These are phyloP conservation scores for Aselliscus stoliczkanus DNA, from an alignment of 2,797 vertebrate genomes.

Conservation along the genomic window DNA sequence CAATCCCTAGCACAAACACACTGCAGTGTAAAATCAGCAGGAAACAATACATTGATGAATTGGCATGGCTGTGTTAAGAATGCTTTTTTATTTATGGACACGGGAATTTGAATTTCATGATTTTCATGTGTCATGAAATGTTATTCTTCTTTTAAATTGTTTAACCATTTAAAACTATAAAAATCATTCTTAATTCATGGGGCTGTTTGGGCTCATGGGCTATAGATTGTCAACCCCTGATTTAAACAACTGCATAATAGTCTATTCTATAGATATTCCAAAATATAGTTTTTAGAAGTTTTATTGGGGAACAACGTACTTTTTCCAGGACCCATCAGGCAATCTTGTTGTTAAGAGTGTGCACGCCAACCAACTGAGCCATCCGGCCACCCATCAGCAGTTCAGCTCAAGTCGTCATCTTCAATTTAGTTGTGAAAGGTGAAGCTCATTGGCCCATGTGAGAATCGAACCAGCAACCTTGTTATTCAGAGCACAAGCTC, in stretches of 20 bases:
- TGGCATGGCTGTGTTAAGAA: not conserved
- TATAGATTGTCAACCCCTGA: not conserved
- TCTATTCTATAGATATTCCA: not conserved
- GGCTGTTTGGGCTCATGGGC: not conserved
- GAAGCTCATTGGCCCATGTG: no score
- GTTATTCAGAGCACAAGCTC: no score
- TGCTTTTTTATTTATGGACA: not conserved
- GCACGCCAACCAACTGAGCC: no score
- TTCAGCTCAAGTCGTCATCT: no score
- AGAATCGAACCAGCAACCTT: no score
- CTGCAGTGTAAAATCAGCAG: not conserved
- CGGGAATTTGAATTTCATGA: not conserved
- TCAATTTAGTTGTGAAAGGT: no score
- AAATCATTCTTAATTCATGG: not conserved
- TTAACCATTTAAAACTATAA: constrained; percentile 4
- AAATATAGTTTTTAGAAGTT: not conserved
- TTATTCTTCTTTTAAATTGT: not conserved
- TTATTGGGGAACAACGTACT: no score
- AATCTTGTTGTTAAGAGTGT: no score
- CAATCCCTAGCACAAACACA: not conserved
- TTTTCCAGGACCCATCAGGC: no score
- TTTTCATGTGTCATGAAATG: not conserved
- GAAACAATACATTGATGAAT: not conserved
- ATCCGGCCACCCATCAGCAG: no score
- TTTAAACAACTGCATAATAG: not conserved